Base-by-base conservation (phyloP, 53 echinoderm and acorn worm species). In the Luidia sarsii region DNA sequence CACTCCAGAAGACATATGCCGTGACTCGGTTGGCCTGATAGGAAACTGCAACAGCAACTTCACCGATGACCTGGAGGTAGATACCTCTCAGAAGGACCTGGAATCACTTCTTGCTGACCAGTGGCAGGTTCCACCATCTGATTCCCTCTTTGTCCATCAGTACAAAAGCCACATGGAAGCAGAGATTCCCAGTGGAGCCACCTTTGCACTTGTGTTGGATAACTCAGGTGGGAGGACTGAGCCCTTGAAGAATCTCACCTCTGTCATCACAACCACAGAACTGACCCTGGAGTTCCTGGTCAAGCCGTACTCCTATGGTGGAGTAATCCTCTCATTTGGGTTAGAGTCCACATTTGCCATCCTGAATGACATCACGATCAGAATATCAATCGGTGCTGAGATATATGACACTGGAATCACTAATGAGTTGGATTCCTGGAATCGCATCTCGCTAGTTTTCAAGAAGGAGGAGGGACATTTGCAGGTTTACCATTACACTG, bases 241-340 rank as follows among this genome's bases (percentile, higher is more conserved):
- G 33, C 94, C 94, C 55, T 27, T 88, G 36, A 64, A 50, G 36
- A 64, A 84, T 5, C 48, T 56, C 18, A 64, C 70, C 25, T 48
- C 60, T 0, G 21, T 28, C 2, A 45, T 70, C 39, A 62, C 54
- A 7, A 7, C 50, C 3, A 57, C 52, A 27, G 89, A 91, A 67
- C 46, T 88, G 16, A 94, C 94, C 4, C 70, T 91, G 24, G 91
- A 94, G 45, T 91, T 91, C 66, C 85, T 80, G 36, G 70, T 94
- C 3, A 77, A 77, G 50, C 50, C 90, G 5, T 75, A 79, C 59
- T 33, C 53, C 2, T 67, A 62, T 23, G 86, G 85, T 16, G 94
- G 94, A 39, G 91, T 94, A 14, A 88, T 94, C 29, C 19, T 91
- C 60, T 77, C 94, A 10, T 55, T 88, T 59, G 87, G 86, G 60